Percentiles rank a stretch among this genome's conserved stretches.
Conservation (phyloP, 1,140 invertebrate species). For the Pogonus chalceus region DNA sequence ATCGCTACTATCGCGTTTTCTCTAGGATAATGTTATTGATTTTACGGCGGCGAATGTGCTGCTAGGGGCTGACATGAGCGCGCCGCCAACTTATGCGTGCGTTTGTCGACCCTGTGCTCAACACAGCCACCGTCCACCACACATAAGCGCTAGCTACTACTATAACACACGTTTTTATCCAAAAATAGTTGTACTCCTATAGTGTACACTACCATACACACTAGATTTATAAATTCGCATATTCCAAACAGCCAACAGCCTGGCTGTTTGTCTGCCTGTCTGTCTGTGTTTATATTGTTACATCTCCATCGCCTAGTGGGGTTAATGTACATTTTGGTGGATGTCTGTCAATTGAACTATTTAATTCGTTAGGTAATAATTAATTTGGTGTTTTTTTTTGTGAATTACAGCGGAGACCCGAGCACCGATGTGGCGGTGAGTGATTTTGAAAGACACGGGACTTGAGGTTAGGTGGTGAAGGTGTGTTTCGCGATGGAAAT, state of each 20-base stretch:
- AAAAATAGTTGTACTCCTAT: not conserved
- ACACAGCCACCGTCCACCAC: not conserved
- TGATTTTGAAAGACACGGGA: not conserved
- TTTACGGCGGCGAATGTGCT: conserved; percentile 13
- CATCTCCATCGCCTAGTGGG: not conserved
- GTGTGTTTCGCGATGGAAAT: conserved; percentile 12
- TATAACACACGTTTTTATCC: no score
- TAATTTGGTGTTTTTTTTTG: not conserved
- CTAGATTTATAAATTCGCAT: no score
- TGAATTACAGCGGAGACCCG: not conserved
- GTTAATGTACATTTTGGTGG: not conserved
- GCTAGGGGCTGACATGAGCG: conserved; percentile 3
- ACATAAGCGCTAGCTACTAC: no score
- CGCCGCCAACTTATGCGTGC: not conserved
- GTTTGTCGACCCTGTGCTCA: not conserved
- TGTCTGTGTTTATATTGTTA: not conserved
- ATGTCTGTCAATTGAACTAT: not conserved
- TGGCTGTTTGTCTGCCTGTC: not conserved
- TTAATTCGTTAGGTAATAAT: not conserved
- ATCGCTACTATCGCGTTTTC: not conserved
- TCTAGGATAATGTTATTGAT: conserved; percentile 17
- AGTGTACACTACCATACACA: not conserved
- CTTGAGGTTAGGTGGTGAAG: conserved; percentile 10
- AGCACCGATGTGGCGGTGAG: not conserved
- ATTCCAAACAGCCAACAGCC: no score